Evolutionary conservation across 1,140 invertebrate species (phyloP).

Genomic region (Coenobita brevimanus): DNA sequence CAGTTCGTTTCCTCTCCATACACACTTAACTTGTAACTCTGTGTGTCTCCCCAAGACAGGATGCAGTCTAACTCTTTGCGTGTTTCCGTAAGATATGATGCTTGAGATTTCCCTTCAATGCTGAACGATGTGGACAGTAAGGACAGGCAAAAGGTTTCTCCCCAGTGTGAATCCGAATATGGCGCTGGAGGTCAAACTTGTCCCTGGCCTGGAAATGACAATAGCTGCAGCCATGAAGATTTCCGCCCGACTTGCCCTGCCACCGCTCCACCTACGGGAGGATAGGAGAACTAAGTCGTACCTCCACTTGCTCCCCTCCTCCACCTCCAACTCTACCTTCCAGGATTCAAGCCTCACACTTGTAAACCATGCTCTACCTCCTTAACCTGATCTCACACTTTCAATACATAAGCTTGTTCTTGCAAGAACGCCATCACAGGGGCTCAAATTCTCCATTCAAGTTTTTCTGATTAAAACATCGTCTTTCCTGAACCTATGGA

Average conservation of each 20-base stretch:
- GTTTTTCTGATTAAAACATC: no score
- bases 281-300: slow-evolving; percentile 38
- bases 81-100: slow-evolving; percentile 49
- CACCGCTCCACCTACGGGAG: slow-evolving; percentile 57
- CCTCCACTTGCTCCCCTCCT: not conserved
- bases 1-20: no score
- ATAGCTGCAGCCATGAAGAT: slow-evolving; percentile 40
- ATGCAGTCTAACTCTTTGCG: not conserved
- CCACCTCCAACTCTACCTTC: no score
- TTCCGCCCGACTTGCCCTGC: slow-evolving; percentile 21
- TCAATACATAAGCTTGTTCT: no score
- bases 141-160: slow-evolving; percentile 61
- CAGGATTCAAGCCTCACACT: no score
- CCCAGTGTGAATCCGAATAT: slow-evolving; percentile 54
- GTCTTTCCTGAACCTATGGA: no score
- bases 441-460: no score
- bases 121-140: slow-evolving; percentile 50
- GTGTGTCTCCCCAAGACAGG: no score
- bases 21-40: no score
- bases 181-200: slow-evolving; percentile 56
- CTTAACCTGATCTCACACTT: no score
- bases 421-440: no score
- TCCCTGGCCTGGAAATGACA: slow-evolving; percentile 53
- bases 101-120: slow-evolving; percentile 57
- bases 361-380: no score